phyloP scores from a whole-genome alignment of 2,113 vertebrate species.

The Podarcis cretensis region DNA sequence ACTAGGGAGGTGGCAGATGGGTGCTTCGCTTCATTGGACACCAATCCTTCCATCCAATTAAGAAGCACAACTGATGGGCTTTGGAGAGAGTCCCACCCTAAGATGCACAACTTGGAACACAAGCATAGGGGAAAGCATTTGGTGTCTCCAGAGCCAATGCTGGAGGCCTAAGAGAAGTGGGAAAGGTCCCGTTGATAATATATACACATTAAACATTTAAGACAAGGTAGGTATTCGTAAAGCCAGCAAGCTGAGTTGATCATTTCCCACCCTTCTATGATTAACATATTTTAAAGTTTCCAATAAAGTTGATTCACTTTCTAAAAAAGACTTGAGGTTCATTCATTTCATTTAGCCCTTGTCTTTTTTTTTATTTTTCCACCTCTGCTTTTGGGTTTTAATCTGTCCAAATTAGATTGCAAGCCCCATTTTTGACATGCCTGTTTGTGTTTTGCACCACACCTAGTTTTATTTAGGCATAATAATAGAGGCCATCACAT shows the following conservation, averaged over 20 bases:
- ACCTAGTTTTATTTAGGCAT: background rate
- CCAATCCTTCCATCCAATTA: background rate
- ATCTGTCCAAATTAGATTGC: background rate
- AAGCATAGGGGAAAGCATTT: background rate
- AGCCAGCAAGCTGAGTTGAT: background rate
- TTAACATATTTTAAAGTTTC: background rate
- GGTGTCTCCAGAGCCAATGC: background rate
- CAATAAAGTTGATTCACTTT: background rate
- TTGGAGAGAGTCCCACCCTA: background rate
- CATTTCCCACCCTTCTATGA: background rate
- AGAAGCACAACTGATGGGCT: background rate
- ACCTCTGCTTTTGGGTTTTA: background rate
- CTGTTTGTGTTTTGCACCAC: background rate
- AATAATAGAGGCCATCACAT: background rate
- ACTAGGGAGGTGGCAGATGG: background rate
- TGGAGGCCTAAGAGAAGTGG: background rate
- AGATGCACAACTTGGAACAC: background rate
- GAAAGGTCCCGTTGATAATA: background rate
- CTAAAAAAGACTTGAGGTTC: background rate
- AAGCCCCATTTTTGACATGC: background rate
- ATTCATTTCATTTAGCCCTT: background rate
- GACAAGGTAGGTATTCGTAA: background rate
- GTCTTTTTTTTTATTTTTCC: background rate
- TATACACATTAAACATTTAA: background rate
- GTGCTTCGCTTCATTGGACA: background rate